Evolutionary conservation across 2,113 vertebrate species (phyloP), one percentile per base, ranked within the genome.

Genomic region (Notarius lentiginosus): DNA sequence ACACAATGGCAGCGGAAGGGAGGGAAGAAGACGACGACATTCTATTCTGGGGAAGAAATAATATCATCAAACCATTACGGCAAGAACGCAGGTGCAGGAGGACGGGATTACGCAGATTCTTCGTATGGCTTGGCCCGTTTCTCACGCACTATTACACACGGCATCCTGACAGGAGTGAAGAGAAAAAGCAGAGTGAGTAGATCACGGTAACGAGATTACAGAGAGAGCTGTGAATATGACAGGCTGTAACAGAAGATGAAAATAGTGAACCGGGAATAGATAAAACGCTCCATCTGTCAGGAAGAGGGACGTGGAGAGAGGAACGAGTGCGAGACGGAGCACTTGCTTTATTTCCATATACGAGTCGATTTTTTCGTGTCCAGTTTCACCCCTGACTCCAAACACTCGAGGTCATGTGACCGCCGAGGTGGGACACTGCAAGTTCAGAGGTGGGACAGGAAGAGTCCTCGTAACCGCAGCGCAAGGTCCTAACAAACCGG

Each of bases 31-130:
- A 41, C 41, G 41, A 41, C 3, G 41, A 41, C 41, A 41, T 41
- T 41, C 41, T 41, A 41, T 41, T 93, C 92, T 88, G 87, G 81
- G 91, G 90, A 84, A 61, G 89, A 93, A 93, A 93, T 94, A 94
- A 95, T 95, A 93, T 92, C 89, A 88, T 94, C 94, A 95, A 94
- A 94, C 92, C 93, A 94, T 95, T 94, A 94, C 17, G 88, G 88
- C 90, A 93, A 93, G 91, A 92, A 94, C 89, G 89, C 92, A 93
- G 91, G 92, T 93, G 92, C 92, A 83, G 89, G 68, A 92, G 89
- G 77, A 81, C 87, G 89, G 91, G 93, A 94, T 95, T 94, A 94
- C 84, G 84, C 81, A 72, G 66, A 89, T 83, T 24, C 55, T 60
- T 79, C 85, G 51, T 83, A 77, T 10, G 83, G 61, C 70, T 76